A percentile compares a stretch with the other conserved stretches of the same genome.
phyloP scores from a whole-genome alignment of 2,888 invertebrate genomes.

The Drosophila algonquin region DNA sequence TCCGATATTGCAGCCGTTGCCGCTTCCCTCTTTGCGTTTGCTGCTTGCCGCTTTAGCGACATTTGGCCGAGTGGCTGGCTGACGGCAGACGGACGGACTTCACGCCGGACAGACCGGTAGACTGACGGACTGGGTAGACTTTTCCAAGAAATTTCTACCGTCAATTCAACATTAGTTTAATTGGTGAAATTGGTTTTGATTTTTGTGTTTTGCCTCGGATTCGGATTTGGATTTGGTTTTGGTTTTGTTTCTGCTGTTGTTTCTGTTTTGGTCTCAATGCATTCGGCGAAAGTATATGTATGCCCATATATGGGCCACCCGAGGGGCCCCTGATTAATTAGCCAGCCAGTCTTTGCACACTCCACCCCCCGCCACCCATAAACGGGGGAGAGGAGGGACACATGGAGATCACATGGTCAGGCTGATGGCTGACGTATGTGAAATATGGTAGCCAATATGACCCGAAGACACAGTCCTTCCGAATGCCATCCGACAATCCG shows the following conservation, averaged over 20 bases:
- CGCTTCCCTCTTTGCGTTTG: constrained; percentile 45
- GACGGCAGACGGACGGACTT: background rate
- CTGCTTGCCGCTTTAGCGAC: constrained; percentile 49
- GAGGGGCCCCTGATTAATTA: constrained; percentile 16
- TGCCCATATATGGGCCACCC: constrained; percentile 8
- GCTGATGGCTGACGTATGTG: too few species aligned
- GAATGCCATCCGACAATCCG: too few species aligned
- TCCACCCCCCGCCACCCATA: too few species aligned
- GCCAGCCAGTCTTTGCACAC: too few species aligned
- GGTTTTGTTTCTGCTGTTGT: background rate
- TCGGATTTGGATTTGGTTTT: background rate
- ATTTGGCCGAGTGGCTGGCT: constrained; percentile 39
- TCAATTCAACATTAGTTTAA: constrained; percentile 65
- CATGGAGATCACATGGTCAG: background rate
- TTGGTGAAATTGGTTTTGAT: constrained; percentile 64
- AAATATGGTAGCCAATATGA: too few species aligned
- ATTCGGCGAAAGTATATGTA: constrained; percentile 59
- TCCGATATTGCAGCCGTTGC: constrained; percentile 50
- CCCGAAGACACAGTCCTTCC: too few species aligned
- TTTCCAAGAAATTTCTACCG: constrained; percentile 71
- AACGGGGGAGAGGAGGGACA: background rate
- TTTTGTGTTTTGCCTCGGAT: constrained; percentile 10
- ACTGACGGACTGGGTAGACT: constrained; percentile 42
- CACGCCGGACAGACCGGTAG: background rate
- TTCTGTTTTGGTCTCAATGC: constrained; percentile 23